Evolutionary conservation across 1,140 invertebrate genomes (phyloP), one percentile per base, ranked within the genome.

Genomic region (Vollenhovia emeryi): DNA sequence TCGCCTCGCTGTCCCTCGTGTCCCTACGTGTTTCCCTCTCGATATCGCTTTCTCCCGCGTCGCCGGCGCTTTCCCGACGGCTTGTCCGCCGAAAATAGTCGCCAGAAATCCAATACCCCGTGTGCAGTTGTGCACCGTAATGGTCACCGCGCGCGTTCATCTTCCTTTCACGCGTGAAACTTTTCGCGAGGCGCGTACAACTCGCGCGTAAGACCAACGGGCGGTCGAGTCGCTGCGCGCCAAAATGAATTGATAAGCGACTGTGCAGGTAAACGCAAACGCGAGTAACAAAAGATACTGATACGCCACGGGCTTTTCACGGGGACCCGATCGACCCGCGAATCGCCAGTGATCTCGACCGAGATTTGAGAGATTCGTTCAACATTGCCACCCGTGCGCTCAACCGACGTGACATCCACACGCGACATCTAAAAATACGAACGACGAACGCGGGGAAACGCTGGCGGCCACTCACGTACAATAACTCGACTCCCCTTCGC

Each of bases 1-100:
- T 64, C 59, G 40, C 13, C 24, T 50, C 15, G 15, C 55, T 80
- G 64, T 69, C 48, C 78, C 68, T 57, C 66, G 11, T 71, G 33
- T 30, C n/a, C 40, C 48, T 43, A 33, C 13, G 68, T 50, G 36
- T 73, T 57, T 40, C 24, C 76, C 36, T n/a, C 66, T n/a, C 30
- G 15, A 82, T 73, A 33, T 59, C 21, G 27, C 66, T 82, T 57
- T 82, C 78, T 82, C 78, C 55, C 36, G 60, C 21, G 33, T 68
- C 66, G 66, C 50, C 50, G 18, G 27, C 78, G 57, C 66, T 82
- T 82, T 82, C 78, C 66, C 66, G 50, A 45, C 78, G 55, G 64
- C 78, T 82, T 59, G 66, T 82, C 78, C 59, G 78, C 78, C 78
- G 78, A 82, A 82, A 82, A 82, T 82, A 82, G 78, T 82, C 78